Conservation (phyloP, 2,888 invertebrate species). For the Alentia gelatinosa region DNA sequence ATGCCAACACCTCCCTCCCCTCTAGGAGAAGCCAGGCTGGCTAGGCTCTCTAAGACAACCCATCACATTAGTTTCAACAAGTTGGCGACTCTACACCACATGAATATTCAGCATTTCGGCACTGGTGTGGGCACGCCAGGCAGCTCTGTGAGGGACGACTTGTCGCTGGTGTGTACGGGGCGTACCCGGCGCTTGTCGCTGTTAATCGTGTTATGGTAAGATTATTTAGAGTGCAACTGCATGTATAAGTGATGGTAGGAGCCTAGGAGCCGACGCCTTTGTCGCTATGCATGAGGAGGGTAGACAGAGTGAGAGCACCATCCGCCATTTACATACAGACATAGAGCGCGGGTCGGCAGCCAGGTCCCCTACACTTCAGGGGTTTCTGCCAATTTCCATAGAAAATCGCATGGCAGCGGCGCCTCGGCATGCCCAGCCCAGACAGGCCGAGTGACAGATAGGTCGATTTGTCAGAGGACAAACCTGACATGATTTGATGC, state of each 20-base stretch:
- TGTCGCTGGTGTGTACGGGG: not conserved
- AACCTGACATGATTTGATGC: slow-evolving; percentile 19
- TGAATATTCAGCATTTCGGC: slow-evolving; percentile 4
- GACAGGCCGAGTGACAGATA: slow-evolving; percentile 38
- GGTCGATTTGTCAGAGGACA: slow-evolving; percentile 6
- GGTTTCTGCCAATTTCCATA: slow-evolving; percentile 34
- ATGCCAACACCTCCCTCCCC: too few relatives aligned
- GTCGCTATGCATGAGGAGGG: slow-evolving; percentile 30
- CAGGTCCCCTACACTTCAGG: not conserved
- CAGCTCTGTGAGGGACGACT: not conserved
- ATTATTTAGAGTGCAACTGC: slow-evolving; percentile 52
- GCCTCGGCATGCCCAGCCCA: not conserved
- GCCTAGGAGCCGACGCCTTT: not conserved
- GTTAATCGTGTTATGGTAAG: slow-evolving; percentile 44
- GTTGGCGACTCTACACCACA: not conserved
- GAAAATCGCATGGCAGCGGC: not conserved
- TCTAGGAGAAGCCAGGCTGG: not conserved
- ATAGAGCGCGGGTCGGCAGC: not conserved
- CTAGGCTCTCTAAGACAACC: not conserved
- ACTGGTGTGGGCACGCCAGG: not conserved
- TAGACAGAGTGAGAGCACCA: too few relatives aligned
- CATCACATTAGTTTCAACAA: slow-evolving; percentile 40
- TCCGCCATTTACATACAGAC: slow-evolving; percentile 28
- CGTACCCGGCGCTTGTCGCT: not conserved
- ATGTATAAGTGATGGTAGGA: slow-evolving; percentile 47